Conservation (phyloP, 2,888 invertebrate species). For the Flabesymbios commensalis region DNA sequence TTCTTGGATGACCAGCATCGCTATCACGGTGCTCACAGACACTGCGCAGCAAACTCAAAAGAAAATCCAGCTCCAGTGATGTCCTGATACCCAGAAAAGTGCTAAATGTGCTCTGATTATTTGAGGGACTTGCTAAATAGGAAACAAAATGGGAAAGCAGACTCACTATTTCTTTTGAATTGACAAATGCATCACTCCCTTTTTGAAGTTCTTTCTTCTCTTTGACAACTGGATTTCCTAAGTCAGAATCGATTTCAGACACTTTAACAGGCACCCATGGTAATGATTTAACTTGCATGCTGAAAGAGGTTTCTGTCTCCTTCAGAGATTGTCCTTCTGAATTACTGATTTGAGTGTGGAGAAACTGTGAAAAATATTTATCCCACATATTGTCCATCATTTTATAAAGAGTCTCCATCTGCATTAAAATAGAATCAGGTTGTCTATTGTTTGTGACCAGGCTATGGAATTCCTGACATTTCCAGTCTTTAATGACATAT, state of each 20-base stretch:
- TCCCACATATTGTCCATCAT: slow-evolving; percentile 44
- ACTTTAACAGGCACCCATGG: slow-evolving; percentile 48
- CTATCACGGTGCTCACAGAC: background rate
- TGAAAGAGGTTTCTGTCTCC: slow-evolving; percentile 45
- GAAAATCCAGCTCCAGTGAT: slow-evolving; percentile 34
- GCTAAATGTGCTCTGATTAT: slow-evolving; percentile 36
- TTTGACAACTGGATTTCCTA: too few species aligned
- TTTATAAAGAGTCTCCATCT: slow-evolving; percentile 45
- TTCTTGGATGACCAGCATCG: background rate
- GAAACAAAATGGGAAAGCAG: slow-evolving; percentile 45
- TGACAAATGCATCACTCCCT: background rate
- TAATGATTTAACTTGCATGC: slow-evolving; percentile 39
- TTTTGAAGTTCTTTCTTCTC: background rate
- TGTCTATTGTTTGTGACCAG: slow-evolving; percentile 38
- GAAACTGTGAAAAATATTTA: slow-evolving; percentile 26
- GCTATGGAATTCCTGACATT: slow-evolving; percentile 45
- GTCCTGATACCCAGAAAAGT: slow-evolving; percentile 43
- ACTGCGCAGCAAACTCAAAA: slow-evolving; percentile 37
- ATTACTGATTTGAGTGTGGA: slow-evolving; percentile 30
- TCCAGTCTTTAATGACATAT: slow-evolving; percentile 33
- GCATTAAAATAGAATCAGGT: slow-evolving; percentile 20
- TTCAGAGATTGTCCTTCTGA: slow-evolving; percentile 31
- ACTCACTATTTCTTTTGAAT: slow-evolving; percentile 26
- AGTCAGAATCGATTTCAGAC: too few species aligned
- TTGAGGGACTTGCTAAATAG: slow-evolving; percentile 39